Evolutionary conservation across 2,797 vertebrate species (phyloP), one percentile per base, ranked within the genome.

Genomic region (Xiphophorus birchmanni): DNA sequence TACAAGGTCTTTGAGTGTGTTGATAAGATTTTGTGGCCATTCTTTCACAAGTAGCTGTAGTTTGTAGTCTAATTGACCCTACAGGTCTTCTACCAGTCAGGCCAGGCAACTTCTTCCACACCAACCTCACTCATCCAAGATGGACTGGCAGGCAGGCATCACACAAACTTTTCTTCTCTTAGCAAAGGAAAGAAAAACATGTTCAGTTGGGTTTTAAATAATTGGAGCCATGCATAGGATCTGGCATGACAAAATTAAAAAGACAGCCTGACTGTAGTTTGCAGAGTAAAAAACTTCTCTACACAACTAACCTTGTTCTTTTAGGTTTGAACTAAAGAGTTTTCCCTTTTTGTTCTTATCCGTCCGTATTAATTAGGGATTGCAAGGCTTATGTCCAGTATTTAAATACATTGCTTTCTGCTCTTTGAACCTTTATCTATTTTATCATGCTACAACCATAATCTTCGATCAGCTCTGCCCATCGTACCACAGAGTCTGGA

Each of bases 181-280:
- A 79, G 72, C 72, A 77, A 74, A 82, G 48, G n/a, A 72, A 50
- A 86, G 79, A 82, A 72, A n/a, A n/a, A n/a, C n/a, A 9, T 79
- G 73, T 21, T 45, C 40, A 40, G 23, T 77, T 88, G 75, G 77
- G 77, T 79, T 86, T 87, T 56, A 47, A 48, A 89, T 92, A 92
- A 93, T 85, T 92, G 82, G 86, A 89, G 88, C 85, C 77, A 72
- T 50, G 89, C 56, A 58, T 29, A 13, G 84, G 83, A 86, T 42
- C 65, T 15, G 82, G 77, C 76, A 84, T 75, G 80, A n/a, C 80
- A 88, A 42, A 4, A 29, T 29, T 3, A 13, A 58, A 58, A 50
- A 47, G 12, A 47, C 13, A 47, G 45, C 4, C 45, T 15, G 13
- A 58, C 26, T n/a, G 54, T 58, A 58, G 7, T 58, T 58, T 56